Evolutionary conservation across 2,797 vertebrate genomes (phyloP).

Genomic region (Salarias fasciatus): DNA sequence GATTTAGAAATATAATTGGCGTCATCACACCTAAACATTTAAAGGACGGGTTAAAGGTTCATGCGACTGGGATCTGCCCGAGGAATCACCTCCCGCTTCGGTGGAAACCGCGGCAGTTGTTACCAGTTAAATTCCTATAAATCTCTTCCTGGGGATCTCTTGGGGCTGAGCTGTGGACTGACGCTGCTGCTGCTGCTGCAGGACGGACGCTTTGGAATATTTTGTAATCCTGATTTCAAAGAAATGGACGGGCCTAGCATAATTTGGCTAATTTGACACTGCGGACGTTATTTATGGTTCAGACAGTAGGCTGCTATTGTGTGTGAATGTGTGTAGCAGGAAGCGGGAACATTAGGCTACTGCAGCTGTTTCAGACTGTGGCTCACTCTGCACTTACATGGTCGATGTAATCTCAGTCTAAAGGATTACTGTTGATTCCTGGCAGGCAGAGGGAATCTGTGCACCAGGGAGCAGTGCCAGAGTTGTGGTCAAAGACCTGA

Average conservation of each 20-base stretch:
- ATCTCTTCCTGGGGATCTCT: conserved; percentile 38
- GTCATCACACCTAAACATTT: conserved; percentile 44
- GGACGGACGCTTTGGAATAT: conserved; percentile 22
- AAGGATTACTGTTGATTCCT: conserved; percentile 82
- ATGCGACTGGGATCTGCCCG: conserved; percentile 29
- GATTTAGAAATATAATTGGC: conserved; percentile 55
- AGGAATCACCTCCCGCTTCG: conserved; percentile 26
- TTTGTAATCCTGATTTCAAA: conserved; percentile 16
- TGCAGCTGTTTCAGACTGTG: conserved; percentile 66
- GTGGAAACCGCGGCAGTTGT: conserved; percentile 24
- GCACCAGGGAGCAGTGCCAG: conserved; percentile 68
- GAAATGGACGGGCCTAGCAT: background rate
- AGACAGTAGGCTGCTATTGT: conserved; percentile 23
- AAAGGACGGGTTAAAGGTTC: conserved; percentile 52
- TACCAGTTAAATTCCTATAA: conserved; percentile 53
- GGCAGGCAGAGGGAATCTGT: conserved; percentile 78
- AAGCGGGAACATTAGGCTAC: conserved; percentile 36
- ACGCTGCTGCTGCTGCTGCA: background rate
- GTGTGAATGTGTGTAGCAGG: conserved; percentile 39
- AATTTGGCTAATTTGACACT: background rate
- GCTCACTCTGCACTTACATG: conserved; percentile 76
- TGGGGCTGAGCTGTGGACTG: too few species aligned
- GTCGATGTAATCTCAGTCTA: conserved; percentile 82
- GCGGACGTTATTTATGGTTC: background rate
- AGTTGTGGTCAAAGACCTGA: conserved; percentile 66